Percentiles rank a stretch among this genome's conserved stretches.
phyloP scores from a whole-genome alignment of 2,113 vertebrate species.

The Ochotona princeps region DNA sequence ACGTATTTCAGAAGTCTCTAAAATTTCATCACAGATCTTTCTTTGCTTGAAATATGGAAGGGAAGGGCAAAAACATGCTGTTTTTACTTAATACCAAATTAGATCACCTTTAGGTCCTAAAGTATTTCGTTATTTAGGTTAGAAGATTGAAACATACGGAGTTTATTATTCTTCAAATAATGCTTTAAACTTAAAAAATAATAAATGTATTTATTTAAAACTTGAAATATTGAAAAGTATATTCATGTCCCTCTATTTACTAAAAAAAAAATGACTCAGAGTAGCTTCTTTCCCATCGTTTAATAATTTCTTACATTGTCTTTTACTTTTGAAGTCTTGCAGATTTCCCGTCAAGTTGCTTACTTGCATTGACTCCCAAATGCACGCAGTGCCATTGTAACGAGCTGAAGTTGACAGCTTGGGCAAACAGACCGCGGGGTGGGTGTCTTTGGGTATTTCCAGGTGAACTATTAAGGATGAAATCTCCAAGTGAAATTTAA shows the following conservation, averaged over 20 bases:
- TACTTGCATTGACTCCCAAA: not conserved
- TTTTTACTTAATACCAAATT: not conserved
- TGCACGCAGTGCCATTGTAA: not conserved
- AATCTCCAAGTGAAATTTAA: not conserved
- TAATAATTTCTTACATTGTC: not conserved
- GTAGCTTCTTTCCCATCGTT: not conserved
- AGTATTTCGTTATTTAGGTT: not conserved
- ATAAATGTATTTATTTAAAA: not conserved
- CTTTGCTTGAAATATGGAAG: constrained; percentile 26
- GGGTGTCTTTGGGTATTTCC: not conserved
- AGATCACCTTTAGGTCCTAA: not conserved
- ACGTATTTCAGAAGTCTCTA: not conserved
- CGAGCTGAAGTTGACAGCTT: not conserved
- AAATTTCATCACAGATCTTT: constrained; percentile 53
- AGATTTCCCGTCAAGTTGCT: not conserved
- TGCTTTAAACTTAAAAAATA: not conserved
- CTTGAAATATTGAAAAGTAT: not conserved
- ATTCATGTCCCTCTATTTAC: not conserved
- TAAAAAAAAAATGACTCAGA: constrained; percentile 19
- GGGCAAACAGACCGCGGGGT: not conserved
- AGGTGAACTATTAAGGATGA: not conserved
- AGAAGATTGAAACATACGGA: not conserved
- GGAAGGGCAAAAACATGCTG: constrained; percentile 68
- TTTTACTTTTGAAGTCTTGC: not conserved
- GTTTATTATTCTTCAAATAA: not conserved